Conservation (phyloP, 2,888 invertebrate genomes). For the Caenorhabditis macrosperma region DNA sequence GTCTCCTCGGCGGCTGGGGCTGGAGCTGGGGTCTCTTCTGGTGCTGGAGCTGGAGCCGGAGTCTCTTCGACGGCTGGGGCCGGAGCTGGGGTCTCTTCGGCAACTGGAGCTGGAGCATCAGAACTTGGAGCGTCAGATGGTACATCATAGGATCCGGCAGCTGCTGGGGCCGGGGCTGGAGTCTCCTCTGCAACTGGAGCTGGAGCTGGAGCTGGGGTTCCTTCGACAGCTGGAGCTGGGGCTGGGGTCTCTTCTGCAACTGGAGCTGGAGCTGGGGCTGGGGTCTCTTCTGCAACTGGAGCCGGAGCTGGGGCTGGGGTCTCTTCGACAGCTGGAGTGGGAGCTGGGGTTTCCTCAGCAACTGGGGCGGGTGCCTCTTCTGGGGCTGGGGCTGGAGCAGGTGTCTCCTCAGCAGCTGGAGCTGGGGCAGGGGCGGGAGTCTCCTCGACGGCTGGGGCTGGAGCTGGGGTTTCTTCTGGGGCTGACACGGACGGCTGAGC, state of each 20-base stretch:
- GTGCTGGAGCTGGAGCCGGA: slow-evolving; percentile 25
- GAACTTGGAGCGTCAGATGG: slow-evolving; percentile 6
- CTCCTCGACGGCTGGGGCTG: slow-evolving; percentile 33
- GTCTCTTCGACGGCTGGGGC: slow-evolving; percentile 24
- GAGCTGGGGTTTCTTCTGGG: slow-evolving; percentile 29
- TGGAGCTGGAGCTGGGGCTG: slow-evolving; percentile 31
- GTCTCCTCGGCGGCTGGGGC: slow-evolving; percentile 13
- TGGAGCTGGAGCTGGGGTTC: slow-evolving; percentile 31
- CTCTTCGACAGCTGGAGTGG: slow-evolving; percentile 24
- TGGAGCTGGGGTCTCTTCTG: slow-evolving; percentile 30
- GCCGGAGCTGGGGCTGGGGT: slow-evolving; percentile 25
- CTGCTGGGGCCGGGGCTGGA: slow-evolving; percentile 25
- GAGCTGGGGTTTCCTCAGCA: slow-evolving; percentile 20
- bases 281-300: slow-evolving; percentile 5
- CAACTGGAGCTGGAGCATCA: slow-evolving; percentile 40
- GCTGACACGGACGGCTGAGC: slow-evolving; percentile 25
- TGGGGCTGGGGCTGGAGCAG: slow-evolving; percentile 33
- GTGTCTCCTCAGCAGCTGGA: slow-evolving; percentile 3
- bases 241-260: slow-evolving; percentile 31
- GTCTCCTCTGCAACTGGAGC: slow-evolving; percentile 26
- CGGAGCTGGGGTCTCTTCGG: slow-evolving; percentile 28
- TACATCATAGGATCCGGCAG: neutral
- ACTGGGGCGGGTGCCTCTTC: slow-evolving; percentile 22
- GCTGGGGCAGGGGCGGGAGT: slow-evolving; percentile 38
- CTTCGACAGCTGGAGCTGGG: slow-evolving; percentile 38